Evolutionary conservation across 2,797 vertebrate species (phyloP), one percentile per base, ranked within the genome.

Genomic region (Oreortyx pictus): DNA sequence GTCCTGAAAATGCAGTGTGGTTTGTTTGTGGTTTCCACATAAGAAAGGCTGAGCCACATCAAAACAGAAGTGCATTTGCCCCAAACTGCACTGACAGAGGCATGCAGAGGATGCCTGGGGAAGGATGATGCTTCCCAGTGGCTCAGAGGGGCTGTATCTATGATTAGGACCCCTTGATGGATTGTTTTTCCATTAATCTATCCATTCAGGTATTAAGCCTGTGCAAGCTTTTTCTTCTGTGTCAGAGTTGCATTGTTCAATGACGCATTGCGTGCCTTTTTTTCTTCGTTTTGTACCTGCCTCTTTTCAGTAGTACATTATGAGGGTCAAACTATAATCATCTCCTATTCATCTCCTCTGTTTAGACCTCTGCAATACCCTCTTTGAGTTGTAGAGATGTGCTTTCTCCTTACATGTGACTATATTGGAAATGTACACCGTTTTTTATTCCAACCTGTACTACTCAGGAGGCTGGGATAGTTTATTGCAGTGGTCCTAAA

Each of bases 341-440:
- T 41, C 35, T 89, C 44, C 73, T 73, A 78, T 91, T 91, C 8
- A 52, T 92, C 76, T 88, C 75, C 59, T 88, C 33, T 92, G 73
- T 96, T 92, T 84, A 91, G 80, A 79, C 25, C 80, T 86, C 89
- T 78, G 11, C 82, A 89, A 89, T 90, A 71, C 14, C 49, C 43
- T 87, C 49, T 75, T 88, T 52, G 39, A 78, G 31, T 62, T 81
- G 59, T 70, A 88, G 60, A 81, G 18, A 18, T 72, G n/a, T 76
- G 70, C 2, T 59, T 19, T 89, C 95, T 74, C 60, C 47, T 74
- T 88, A 10, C 41, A 91, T 89, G 70, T 83, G 77, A 44, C 1
- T 2, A 27, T 78, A 73, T 12, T 56, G 66, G 74, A 85, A 85
- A 88, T 75, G 78, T 87, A 92, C 27, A 71, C 35, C 11, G 24